Evolutionary conservation across 2,113 vertebrate species (phyloP).

Genomic region (Tenrec ecaudatus): DNA sequence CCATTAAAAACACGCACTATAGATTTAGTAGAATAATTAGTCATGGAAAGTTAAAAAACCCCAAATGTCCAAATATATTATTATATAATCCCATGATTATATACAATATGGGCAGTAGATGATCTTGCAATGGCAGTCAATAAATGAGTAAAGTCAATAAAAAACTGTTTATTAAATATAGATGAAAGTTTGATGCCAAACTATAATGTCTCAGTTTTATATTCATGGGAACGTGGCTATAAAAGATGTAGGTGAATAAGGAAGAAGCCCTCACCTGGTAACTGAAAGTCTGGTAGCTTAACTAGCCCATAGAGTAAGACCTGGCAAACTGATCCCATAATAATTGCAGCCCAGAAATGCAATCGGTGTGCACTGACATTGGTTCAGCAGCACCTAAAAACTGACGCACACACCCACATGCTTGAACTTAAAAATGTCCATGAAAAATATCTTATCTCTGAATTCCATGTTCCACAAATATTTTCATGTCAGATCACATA

Average conservation of each 20-base stretch:
- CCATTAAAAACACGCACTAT: not conserved
- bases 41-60: not conserved
- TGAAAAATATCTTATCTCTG: too few relatives aligned
- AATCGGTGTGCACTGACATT: too few relatives aligned
- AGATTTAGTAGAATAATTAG: not conserved
- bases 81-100: not conserved
- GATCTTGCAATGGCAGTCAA: not conserved
- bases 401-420: too few relatives aligned
- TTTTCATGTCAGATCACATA: too few relatives aligned
- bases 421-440: too few relatives aligned
- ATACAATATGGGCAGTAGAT: not conserved
- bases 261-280: not conserved
- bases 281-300: not conserved
- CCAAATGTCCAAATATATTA: not conserved
- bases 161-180: not conserved
- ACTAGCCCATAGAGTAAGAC: not conserved
- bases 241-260: not conserved
- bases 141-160: not conserved
- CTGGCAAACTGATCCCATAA: too few relatives aligned
- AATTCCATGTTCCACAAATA: too few relatives aligned
- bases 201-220: not conserved
- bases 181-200: not conserved
- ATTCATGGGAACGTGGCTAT: not conserved
- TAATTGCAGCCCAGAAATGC: too few relatives aligned
- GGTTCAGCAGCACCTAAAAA: too few relatives aligned